Conservation (phyloP, 2,797 vertebrate species). For the Distichodus sexfasciatus region DNA sequence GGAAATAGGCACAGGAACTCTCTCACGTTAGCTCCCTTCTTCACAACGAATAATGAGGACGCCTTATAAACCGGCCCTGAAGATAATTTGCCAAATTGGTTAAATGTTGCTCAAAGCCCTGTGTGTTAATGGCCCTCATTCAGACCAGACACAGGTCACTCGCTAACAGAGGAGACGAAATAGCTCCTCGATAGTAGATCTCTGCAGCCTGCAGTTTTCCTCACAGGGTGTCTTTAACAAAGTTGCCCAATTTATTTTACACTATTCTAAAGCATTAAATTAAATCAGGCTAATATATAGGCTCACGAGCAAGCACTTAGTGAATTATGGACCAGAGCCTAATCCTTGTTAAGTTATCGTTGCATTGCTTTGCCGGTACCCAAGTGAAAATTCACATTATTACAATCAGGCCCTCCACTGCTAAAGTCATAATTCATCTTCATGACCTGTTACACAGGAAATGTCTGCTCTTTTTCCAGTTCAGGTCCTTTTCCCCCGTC, state of each 20-base stretch:
- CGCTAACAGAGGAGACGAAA: conserved; percentile 57
- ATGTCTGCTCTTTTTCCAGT: conserved; percentile 69
- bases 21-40: conserved; percentile 51
- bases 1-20: conserved; percentile 67
- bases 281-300: conserved; percentile 38
- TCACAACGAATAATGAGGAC: conserved; percentile 71
- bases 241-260: conserved; percentile 42
- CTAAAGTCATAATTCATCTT: conserved; percentile 68
- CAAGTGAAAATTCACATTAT: conserved; percentile 36
- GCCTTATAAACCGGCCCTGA: conserved; percentile 72
- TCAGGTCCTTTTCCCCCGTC: conserved; percentile 50
- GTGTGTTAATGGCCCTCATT: conserved; percentile 78
- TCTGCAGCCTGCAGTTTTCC: conserved; percentile 34
- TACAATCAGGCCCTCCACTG: conserved; percentile 38
- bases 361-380: conserved; percentile 13
- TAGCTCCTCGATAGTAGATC: conserved; percentile 30
- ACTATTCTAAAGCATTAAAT: conserved; percentile 32
- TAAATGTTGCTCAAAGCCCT: conserved; percentile 75
- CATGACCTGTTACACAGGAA: conserved; percentile 61
- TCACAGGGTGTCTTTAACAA: conserved; percentile 41
- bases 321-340: conserved; percentile 1
- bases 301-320: conserved; percentile 32
- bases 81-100: conserved; percentile 80
- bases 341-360: conserved; percentile 42
- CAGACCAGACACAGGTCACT: conserved; percentile 67